Evolutionary conservation across 2,888 invertebrate genomes (phyloP).

Genomic region (Nezara viridula): DNA sequence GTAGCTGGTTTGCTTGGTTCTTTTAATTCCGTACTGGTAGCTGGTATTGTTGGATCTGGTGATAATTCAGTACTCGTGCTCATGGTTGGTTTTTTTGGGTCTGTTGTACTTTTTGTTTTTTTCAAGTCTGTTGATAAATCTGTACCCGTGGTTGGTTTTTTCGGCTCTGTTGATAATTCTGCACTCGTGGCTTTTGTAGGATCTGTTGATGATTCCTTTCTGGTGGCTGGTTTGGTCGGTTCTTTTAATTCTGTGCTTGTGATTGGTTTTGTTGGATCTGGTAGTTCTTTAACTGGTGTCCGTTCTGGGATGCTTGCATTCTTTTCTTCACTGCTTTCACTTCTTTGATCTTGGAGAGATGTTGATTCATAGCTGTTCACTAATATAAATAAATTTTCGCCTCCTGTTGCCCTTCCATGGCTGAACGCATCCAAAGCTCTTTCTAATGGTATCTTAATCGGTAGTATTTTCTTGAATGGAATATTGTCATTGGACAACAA

Average conservation of each 20-base stretch:
- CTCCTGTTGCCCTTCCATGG: constrained; percentile 13
- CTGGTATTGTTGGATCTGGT: too few species aligned
- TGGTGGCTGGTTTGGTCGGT: background rate
- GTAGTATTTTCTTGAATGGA: background rate
- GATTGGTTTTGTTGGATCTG: background rate
- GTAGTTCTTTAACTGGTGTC: background rate
- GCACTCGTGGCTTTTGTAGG: too few species aligned
- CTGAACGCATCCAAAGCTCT: constrained; percentile 54
- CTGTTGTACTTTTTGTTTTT: too few species aligned
- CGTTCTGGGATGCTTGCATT: background rate
- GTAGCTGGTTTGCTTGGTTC: too few species aligned
- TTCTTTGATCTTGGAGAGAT: background rate
- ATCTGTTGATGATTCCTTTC: background rate
- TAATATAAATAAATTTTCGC: constrained; percentile 42
- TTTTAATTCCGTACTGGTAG: too few species aligned
- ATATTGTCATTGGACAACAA: background rate
- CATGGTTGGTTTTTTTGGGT: too few species aligned
- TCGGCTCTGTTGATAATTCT: background rate
- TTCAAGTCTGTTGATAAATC: too few species aligned
- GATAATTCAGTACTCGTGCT: too few species aligned
- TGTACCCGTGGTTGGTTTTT: background rate
- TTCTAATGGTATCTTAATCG: constrained; percentile 13
- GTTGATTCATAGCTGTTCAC: constrained; percentile 15
- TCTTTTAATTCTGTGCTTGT: background rate
- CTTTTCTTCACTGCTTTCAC: background rate